Evolutionary conservation across 2,888 invertebrate species (phyloP), one percentile per base, ranked within the genome.

Genomic region (Chrysolina americana): DNA sequence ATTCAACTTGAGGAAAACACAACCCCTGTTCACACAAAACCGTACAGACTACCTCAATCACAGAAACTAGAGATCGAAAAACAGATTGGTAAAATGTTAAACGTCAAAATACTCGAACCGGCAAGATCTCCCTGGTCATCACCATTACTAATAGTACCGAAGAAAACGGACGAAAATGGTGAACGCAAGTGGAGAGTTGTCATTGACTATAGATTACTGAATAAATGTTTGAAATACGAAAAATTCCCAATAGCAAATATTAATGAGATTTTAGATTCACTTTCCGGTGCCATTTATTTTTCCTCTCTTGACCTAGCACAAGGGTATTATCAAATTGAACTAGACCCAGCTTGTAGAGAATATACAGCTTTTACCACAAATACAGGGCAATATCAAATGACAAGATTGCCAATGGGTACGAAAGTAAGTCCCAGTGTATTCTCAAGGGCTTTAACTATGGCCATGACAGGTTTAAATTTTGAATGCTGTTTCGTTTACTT

Each of bases 241-340:
- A 71, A 71, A 63, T 71, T 71, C 53, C 71, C 71, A n/a, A 21
- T 66, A 50, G 36, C 66, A 23, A 19, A 50, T 66, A 48, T 83
- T 59, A 64, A 70, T 9, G 82, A 83, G 66, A 83, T 82, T 75
- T 70, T 82, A 73, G 81, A 83, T 78, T 81, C 79, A 15, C 8
- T 70, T 84, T 47, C 72, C 74, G 79, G 82, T 65, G 80, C 81
- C 41, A 71, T 81, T 19, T 82, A 81, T 73, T 82, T 82, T 71
- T 73, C 78, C 17, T 81, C 81, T 77, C 65, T 82, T 41, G 28
- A 28, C 70, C 66, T 74, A 78, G 74, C 72, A 76, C 80, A 82
- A 65, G 81, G 82, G n/a, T 83, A 81, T 73, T 82, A 81, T 68
- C 75, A 83, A 74, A 73, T 81, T 56, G 81, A 83, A 71, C 63